Base-by-base conservation (phyloP, 2,888 invertebrate species). In the Scotopteryx bipunctaria region DNA sequence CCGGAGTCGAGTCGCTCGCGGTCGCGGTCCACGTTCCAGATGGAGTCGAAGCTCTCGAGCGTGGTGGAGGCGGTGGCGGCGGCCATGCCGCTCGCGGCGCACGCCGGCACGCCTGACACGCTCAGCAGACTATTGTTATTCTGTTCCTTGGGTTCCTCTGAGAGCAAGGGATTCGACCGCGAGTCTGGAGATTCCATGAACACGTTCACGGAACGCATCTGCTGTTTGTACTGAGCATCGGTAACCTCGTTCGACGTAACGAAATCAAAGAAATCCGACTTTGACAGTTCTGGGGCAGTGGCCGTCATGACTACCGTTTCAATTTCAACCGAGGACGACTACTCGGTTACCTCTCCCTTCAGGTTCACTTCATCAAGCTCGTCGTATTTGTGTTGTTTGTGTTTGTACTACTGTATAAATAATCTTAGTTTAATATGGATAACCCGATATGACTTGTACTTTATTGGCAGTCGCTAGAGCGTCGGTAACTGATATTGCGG, bases 261-360 rank as follows among this genome's bases (percentile, higher is more conserved):
- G 86, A 96, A 96, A 88, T 96, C 96, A 88, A 96, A 96, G 91
- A 96, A 96, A 90, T 96, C 96, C 66, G 96, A 95, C 89, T 96
- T 96, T 71, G 95, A 94, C 85, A 96, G 92, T 91, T 96, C 96
- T 86, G 95, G 95, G 85, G 95, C 95, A 80, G 94, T 93, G 92
- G 96, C 95, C 87, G 95, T 95, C 87, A 96, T 94, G 92, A 95
- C 96, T 96, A 96, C 96, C 92, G 91, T 78, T 86, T 84, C 74
- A 70, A 73, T 75, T 71, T 72, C 64, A 86, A 90, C 91, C 87
- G 91, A 85, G 81, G 70, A 73, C 71, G 69, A 72, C 69, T 62
- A 68, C 79, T 80, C 80, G 78, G 80, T 69, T 69, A 53, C 63
- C 68, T 73, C 64, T 73, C 69, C 62, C 63, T 65, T 70, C 73